phyloP scores from a whole-genome alignment of 1,140 invertebrate species.

The Schlechtendalia chinensis region DNA sequence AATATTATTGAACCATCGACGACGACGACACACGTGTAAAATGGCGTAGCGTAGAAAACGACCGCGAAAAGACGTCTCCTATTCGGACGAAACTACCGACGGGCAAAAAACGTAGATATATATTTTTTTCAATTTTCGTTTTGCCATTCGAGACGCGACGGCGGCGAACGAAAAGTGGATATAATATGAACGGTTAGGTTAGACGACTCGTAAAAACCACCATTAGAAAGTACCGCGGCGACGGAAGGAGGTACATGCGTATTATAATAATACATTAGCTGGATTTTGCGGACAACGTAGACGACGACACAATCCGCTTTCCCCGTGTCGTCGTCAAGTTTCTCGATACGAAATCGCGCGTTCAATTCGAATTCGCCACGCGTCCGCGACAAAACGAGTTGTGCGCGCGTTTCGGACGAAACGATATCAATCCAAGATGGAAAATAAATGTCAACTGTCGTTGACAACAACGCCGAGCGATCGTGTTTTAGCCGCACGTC shows the following conservation, averaged over 20 bases:
- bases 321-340: background rate
- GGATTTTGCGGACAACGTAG: background rate
- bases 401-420: background rate
- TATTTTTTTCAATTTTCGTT: constrained; percentile 20
- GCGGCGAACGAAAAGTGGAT: background rate
- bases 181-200: background rate
- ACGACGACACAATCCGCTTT: constrained; percentile 21
- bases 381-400: constrained; percentile 3
- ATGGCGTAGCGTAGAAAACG: background rate
- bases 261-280: background rate
- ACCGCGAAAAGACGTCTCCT: constrained; percentile 3
- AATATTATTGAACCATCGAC: too few species aligned
- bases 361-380: constrained; percentile 25
- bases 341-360: background rate
- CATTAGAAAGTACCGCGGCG: constrained; percentile 7
- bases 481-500: background rate
- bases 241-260: background rate
- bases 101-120: too few species aligned
- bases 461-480: background rate
- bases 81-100: too few species aligned
- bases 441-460: background rate
- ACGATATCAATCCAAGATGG: background rate
- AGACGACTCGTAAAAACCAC: background rate
- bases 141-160: background rate
- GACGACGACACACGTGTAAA: too few species aligned